Percentiles rank a stretch among this genome's conserved stretches.
Evolutionary conservation across 1,140 invertebrate species (phyloP).

Genomic region (Glomeris maerens): DNA sequence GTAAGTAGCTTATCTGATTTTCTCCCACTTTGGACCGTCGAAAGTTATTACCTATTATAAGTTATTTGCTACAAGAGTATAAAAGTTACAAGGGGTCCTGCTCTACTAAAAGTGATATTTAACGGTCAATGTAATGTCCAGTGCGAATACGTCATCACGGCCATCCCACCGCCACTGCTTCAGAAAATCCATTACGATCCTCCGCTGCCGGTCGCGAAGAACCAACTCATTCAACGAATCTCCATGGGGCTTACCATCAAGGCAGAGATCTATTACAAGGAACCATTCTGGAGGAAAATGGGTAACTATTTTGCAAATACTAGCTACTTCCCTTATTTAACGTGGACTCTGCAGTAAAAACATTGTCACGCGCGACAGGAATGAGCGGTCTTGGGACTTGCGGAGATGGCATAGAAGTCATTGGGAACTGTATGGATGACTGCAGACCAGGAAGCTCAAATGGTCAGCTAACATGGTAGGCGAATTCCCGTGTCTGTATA

Average conservation of each 20-base stretch:
- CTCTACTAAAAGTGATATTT: conserved; percentile 3
- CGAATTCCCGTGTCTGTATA: neutral
- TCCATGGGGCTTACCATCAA: conserved; percentile 33
- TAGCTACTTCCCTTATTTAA: neutral
- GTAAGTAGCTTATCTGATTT: too few species aligned
- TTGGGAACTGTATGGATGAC: conserved; percentile 8
- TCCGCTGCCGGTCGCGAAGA: conserved; percentile 22
- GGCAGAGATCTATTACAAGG: conserved; percentile 28
- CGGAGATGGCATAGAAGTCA: conserved; percentile 8
- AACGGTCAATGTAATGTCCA: conserved; percentile 11
- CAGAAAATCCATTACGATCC: conserved; percentile 30
- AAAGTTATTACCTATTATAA: conserved; percentile 11
- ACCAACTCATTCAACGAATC: conserved; percentile 29
- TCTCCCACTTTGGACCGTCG: neutral
- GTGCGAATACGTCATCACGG: conserved; percentile 27
- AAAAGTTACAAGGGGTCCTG: conserved; percentile 2
- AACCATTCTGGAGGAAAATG: conserved; percentile 28
- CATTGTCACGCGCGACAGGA: neutral
- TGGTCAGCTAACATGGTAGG: conserved; percentile 8
- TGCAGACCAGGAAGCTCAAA: neutral
- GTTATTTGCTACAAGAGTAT: neutral
- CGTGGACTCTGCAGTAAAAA: neutral
- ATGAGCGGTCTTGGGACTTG: conserved; percentile 8
- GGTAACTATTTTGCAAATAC: conserved; percentile 19
- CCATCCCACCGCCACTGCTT: conserved; percentile 27